Conservation (phyloP, 2,888 invertebrate species). For the Cephus sareptanus region DNA sequence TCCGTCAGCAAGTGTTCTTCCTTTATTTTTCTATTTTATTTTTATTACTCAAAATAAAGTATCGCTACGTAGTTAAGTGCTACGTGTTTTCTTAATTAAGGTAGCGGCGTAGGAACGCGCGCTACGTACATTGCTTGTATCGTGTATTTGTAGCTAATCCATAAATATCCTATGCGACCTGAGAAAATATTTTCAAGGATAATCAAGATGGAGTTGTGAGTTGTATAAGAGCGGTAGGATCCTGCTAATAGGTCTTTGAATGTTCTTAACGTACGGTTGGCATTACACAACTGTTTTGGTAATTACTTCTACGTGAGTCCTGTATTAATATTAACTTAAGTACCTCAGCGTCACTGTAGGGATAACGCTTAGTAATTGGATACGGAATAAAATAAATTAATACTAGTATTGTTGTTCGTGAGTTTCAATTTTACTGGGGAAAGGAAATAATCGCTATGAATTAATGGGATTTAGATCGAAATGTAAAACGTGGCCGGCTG, state of each 20-base stretch:
- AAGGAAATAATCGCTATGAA: not conserved
- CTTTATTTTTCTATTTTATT: conserved; percentile 25
- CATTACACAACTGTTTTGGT: not conserved
- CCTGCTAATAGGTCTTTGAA: not conserved
- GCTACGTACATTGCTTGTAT: not conserved
- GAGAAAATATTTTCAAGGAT: not conserved
- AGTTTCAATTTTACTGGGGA: not conserved
- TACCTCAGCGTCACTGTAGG: not conserved
- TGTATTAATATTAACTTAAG: not conserved
- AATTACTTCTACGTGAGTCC: not conserved
- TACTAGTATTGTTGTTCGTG: not conserved
- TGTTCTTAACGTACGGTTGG: not conserved
- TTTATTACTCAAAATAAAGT: conserved; percentile 45
- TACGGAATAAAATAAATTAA: not conserved
- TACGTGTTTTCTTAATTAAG: conserved; percentile 11
- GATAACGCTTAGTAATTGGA: not conserved
- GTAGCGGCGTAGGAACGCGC: not conserved
- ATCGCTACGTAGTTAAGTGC: conserved; percentile 40
- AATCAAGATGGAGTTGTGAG: not conserved
- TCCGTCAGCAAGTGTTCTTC: not conserved
- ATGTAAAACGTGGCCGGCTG: not conserved
- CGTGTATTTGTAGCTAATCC: not conserved
- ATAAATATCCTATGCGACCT: not conserved
- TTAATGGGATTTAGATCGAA: not conserved
- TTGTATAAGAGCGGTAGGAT: not conserved